Evolutionary conservation across 2,113 vertebrate genomes (phyloP), one percentile per base, ranked within the genome.

Genomic region (Melierax canorus): DNA sequence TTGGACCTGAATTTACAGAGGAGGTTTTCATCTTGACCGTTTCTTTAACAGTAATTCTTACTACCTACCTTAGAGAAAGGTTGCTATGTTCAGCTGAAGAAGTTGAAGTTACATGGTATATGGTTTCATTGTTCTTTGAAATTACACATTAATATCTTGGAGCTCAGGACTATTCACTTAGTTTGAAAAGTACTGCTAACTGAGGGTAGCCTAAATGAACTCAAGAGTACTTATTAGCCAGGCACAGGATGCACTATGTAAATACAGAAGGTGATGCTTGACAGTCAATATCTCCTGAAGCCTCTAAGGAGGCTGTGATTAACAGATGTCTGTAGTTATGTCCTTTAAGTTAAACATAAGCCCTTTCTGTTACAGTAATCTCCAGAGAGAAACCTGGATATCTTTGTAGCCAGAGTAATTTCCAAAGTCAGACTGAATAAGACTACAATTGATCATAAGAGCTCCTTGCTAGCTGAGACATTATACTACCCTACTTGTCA

Each of bases 201-300:
- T 69, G 55, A 53, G 17, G 24, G 24, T n/a, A 64, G 34, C 51
- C 43, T 68, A 14, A 26, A 26, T 2, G 1, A 62, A 14, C 30
- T 69, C 36, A 66, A 46, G 17, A 22, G 45, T 69, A 23, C 7
- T 79, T 32, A 32, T 4, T 63, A 55, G 18, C 30, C 30, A 39
- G 14, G 18, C 0, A 3, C 34, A 34, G 18, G 26, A 43, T 87
- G 24, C 18, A 16, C n/a, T n/a, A 0, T 12, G 12, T 53, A 46
- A 39, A 43, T 75, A 15, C 3, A 4, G 13, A 46, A 83, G 8
- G 20, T 80, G 53, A 23, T 80, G 30, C 26, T 86, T 92, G 27
- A 15, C 26, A 27, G n/a, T 79, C 22, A 7, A 69, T 38, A 55
- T 84, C 56, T n/a, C 48, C 75, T 75, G 53, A 56, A 90, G 9